Evolutionary conservation across 2,113 vertebrate species (phyloP).

Genomic region (Taxidea taxus): DNA sequence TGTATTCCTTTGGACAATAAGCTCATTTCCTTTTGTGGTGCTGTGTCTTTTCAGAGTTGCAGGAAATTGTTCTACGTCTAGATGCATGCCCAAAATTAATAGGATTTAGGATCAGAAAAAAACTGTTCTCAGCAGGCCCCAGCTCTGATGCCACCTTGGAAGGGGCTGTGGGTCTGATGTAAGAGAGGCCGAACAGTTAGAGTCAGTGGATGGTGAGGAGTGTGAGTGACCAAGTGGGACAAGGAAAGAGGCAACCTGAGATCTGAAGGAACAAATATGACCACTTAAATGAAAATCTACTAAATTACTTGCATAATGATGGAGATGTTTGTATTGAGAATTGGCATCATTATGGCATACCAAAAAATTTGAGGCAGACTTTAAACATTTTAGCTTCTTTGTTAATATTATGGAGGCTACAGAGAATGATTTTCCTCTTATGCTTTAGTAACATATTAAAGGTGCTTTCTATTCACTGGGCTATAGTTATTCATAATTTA

Average conservation of each 20-base stretch:
- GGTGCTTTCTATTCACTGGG: not conserved
- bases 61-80: not conserved
- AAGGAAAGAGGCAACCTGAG: not conserved
- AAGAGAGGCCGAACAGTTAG: rapidly evolving
- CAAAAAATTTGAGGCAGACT: not conserved
- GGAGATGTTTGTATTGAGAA: not conserved
- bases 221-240: not conserved
- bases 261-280: not conserved
- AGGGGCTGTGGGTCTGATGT: not conserved
- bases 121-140: not conserved
- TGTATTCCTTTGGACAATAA: not conserved
- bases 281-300: not conserved
- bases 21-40: not conserved
- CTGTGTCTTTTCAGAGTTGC: not conserved
- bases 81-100: not conserved
- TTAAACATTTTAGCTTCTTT: not conserved
- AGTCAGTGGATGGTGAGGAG: too few relatives aligned
- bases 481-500: not conserved
- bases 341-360: not conserved
- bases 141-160: not conserved
- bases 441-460: not conserved
- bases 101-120: not conserved
- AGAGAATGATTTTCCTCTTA: not conserved
- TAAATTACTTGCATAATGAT: not conserved
- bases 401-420: not conserved